Base-by-base conservation (phyloP, 2,113 vertebrate genomes). In the Saguinus midas region DNA sequence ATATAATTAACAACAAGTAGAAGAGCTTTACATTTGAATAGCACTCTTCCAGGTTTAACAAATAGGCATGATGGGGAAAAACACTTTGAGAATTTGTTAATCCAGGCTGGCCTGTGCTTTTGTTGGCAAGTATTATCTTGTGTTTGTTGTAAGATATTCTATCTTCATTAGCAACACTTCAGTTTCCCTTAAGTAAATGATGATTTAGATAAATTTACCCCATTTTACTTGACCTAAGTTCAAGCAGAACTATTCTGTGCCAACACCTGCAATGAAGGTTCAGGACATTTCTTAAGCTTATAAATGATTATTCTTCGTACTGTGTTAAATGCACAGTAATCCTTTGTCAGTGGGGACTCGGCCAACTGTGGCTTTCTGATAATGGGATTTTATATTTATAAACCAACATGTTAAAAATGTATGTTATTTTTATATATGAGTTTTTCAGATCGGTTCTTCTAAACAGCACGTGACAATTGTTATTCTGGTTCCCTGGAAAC, bases 331-430 rank as follows among this genome's bases (percentile, higher is more conserved):
- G 92, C 90, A 78, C 70, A 45, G 64, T 97, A 97, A 97, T 97
- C 94, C 90, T 86, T 87, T 37, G 61, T 94, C 91, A 94, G n/a
- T 78, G 52, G 90, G 87, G 64, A 90, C 50, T 43, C 48, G 94
- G 76, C 96, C 55, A 87, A 94, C 97, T 97, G 96, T 83, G 92
- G 90, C 87, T 96, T 95, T 96, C 96, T 88, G 94, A 96, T 97
- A 97, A 97, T 97, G 90, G 85, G 96, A 97, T 97, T 97, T 94
- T 97, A 68, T 97, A 96, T 97, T 97, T 97, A 97, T 97, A 96
- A 97, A 94, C 88, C 87, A 92, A 97, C 76, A 92, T 94, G 87
- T 92, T 96, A 97, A 96, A 94, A 91, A 90, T 81, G 43, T 85
- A 72, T 92, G 92, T 95, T 96, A 97, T 96, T 97, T 97, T 97